Percentiles rank a stretch among this genome's conserved stretches.
phyloP scores from a whole-genome alignment of 2,113 vertebrate species.

The Casuarius casuarius region DNA sequence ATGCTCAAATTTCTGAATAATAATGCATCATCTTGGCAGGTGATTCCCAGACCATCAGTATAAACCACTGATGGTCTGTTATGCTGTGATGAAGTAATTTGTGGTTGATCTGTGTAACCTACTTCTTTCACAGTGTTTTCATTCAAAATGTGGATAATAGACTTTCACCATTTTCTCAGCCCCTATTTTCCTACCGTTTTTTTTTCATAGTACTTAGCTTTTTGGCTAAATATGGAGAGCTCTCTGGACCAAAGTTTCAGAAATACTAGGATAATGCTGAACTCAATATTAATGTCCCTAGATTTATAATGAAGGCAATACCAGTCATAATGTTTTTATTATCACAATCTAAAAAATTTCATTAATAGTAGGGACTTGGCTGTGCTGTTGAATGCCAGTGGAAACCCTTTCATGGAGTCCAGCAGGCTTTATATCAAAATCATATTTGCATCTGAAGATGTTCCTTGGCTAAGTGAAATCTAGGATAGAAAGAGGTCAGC shows the following conservation, averaged over 20 bases:
- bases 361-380: neutral
- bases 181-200: neutral
- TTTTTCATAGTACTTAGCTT: neutral
- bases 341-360: neutral
- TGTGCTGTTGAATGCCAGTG: neutral
- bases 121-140: neutral
- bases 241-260: neutral
- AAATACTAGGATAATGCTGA: neutral
- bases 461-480: neutral
- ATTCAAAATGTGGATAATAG: neutral
- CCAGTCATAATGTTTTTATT: neutral
- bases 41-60: neutral
- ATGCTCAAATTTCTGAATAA: neutral
- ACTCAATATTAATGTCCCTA: neutral
- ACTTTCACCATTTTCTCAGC: neutral
- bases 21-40: neutral
- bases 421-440: constrained; percentile 7
- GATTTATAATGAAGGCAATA: neutral
- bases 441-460: neutral
- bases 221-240: neutral
- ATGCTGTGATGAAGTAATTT: neutral
- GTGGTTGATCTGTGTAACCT: neutral
- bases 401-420: neutral
- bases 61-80: neutral
- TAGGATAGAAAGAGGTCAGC: neutral